These are phyloP conservation scores for Sorex fumeus DNA, from an alignment of 2,113 vertebrate genomes.

Conservation along the genomic window DNA sequence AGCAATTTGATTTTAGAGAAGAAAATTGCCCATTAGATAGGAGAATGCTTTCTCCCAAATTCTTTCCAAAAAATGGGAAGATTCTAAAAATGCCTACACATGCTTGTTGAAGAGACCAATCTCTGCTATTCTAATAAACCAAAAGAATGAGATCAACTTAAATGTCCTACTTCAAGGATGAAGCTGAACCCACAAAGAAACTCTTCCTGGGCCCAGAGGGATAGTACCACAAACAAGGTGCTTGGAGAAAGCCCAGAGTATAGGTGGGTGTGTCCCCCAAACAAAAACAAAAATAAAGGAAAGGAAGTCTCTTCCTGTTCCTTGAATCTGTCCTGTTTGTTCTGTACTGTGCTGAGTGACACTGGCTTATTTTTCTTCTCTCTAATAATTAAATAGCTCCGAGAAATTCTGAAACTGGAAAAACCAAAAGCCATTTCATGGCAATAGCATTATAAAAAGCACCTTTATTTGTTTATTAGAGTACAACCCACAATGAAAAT, in stretches of 20 bases:
- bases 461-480: conserved; percentile 84
- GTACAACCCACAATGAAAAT: conserved; percentile 81
- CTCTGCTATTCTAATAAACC: conserved; percentile 1
- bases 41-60: conserved; percentile 9
- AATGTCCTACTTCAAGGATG: background rate
- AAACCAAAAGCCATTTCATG: conserved; percentile 74
- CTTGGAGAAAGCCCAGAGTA: no score
- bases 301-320: conserved; percentile 47
- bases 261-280: no score
- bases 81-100: background rate
- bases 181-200: conserved; percentile 1
- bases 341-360: conserved; percentile 2
- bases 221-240: no score
- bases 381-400: conserved; percentile 78
- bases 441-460: conserved; percentile 79
- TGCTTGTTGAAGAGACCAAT: background rate
- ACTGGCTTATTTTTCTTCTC: conserved; percentile 76
- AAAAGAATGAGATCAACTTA: background rate
- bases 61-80: conserved; percentile 21
- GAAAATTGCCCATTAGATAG: background rate
- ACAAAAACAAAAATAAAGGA: no score
- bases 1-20: conserved; percentile 39
- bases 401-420: conserved; percentile 77
- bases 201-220: conserved; percentile 54
- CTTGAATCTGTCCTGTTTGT: background rate